Evolutionary conservation across 2,113 vertebrate species (phyloP).

Genomic region (Ptilorrhoa leucosticta): DNA sequence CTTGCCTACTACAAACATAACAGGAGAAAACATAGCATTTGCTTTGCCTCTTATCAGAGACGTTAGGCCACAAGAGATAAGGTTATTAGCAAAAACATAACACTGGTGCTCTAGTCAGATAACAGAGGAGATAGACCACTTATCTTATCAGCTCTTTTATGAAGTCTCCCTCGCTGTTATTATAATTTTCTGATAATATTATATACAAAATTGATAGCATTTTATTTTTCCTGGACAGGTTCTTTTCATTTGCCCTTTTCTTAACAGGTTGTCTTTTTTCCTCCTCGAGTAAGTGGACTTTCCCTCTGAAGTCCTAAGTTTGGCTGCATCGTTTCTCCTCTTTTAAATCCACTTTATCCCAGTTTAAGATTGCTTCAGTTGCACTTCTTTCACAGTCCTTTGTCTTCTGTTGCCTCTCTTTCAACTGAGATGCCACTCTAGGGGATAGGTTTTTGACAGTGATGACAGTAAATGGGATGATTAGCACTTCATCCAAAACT

Average conservation of each 20-base stretch:
- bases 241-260: slow-evolving; percentile 25
- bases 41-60: slow-evolving; percentile 38
- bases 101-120: slow-evolving; percentile 22
- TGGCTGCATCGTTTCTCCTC: neutral
- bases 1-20: neutral
- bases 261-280: neutral
- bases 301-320: neutral
- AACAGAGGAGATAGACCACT: neutral
- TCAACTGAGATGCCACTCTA: neutral
- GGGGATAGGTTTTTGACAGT: neutral
- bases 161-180: neutral
- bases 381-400: neutral
- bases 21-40: neutral
- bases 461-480: neutral
- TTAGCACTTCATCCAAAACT: neutral
- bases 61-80: slow-evolving; percentile 48
- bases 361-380: neutral
- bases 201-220: neutral
- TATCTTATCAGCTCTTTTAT: slow-evolving; percentile 54
- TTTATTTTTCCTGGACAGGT: slow-evolving; percentile 4
- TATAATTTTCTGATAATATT: slow-evolving; percentile 55
- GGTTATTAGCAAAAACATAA: slow-evolving; percentile 41
- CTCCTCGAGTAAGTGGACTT: neutral
- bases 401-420: neutral
- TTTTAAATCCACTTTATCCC: neutral